phyloP scores from a whole-genome alignment of 2,888 invertebrate genomes.

The Actias luna region DNA sequence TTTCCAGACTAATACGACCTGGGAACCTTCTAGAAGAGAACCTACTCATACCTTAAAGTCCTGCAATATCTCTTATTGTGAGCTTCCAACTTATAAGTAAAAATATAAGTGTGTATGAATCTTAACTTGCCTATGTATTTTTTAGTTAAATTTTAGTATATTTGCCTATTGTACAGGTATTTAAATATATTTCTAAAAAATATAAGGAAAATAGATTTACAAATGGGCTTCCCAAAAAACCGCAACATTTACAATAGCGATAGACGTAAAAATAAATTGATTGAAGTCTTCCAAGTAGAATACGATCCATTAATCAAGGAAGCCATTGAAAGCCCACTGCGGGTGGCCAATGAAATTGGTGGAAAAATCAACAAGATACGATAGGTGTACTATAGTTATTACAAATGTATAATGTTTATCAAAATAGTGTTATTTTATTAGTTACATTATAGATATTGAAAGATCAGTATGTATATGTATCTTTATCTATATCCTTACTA shows the following conservation, averaged over 20 bases:
- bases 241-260: slow-evolving; percentile 8
- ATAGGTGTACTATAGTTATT: slow-evolving; percentile 6
- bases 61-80: no score
- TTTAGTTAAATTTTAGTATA: no score
- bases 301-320: slow-evolving; percentile 20
- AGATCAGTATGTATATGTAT: no score
- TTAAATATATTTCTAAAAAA: neutral
- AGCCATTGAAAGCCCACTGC: slow-evolving; percentile 18
- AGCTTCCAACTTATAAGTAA: no score
- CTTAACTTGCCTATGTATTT: no score
- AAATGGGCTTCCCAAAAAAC: neutral
- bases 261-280: slow-evolving; percentile 17
- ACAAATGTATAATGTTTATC: neutral
- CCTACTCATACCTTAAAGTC: no score
- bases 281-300: slow-evolving; percentile 19
- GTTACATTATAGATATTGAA: no score
- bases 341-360: slow-evolving; percentile 5
- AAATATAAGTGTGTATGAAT: no score
- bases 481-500: no score
- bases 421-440: neutral
- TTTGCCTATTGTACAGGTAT: no score
- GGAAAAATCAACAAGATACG: slow-evolving; percentile 14
- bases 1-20: no score
- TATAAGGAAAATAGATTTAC: neutral
- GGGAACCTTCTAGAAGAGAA: no score